Conservation (phyloP, 2,113 vertebrate genomes). For the Tiliqua scincoides region DNA sequence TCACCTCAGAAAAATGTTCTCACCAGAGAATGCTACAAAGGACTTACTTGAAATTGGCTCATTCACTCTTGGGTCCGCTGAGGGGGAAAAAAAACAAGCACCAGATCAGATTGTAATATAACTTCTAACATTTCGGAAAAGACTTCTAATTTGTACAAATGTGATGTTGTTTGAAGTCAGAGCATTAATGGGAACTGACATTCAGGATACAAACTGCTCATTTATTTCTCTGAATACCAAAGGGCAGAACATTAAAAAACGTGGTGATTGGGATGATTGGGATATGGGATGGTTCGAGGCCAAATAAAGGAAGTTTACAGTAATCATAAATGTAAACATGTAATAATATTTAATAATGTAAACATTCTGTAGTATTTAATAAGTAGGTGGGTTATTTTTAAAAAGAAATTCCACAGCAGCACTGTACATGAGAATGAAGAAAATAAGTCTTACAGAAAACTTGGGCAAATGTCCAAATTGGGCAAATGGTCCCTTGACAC, state of each 20-base stretch:
- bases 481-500: background rate
- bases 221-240: background rate
- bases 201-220: slow-evolving; percentile 22
- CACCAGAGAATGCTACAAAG: slow-evolving; percentile 3
- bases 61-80: slow-evolving; percentile 94
- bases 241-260: slow-evolving; percentile 3
- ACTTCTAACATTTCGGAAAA: slow-evolving; percentile 39
- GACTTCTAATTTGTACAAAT: slow-evolving; percentile 40
- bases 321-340: background rate
- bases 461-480: no score
- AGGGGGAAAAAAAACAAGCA: slow-evolving; percentile 60
- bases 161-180: slow-evolving; percentile 39
- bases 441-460: no score
- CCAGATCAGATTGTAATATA: slow-evolving; percentile 49
- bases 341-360: background rate
- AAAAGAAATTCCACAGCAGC: slow-evolving; percentile 23
- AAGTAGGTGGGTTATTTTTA: slow-evolving; percentile 4
- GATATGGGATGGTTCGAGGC: background rate
- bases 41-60: slow-evolving; percentile 90
- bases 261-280: no score
- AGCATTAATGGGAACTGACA: background rate
- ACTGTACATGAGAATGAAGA: slow-evolving; percentile 10
- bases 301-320: background rate
- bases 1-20: slow-evolving; percentile 43
- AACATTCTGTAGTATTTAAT: no score